These are phyloP conservation scores for Morbakka virulenta DNA, from an alignment of 30 jellyfish, hydroid and myxozoan genomes.

Conservation along the genomic window DNA sequence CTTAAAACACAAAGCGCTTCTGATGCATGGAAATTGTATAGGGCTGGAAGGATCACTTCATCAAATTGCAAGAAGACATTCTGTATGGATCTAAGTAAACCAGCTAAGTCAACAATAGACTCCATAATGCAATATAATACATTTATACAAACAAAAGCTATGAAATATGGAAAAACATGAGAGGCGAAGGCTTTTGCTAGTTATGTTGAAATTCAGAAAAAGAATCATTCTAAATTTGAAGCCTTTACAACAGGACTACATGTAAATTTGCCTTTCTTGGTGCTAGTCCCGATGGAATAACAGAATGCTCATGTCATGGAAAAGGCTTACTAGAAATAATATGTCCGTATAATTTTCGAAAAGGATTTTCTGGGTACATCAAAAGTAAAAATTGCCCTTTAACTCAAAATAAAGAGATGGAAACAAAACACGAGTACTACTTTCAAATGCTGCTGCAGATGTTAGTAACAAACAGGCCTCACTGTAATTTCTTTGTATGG, in stretches of 20 bases:
- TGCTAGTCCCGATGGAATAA: slow-evolving; percentile 68
- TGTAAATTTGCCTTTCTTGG: slow-evolving; percentile 35
- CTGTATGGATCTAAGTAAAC: not conserved
- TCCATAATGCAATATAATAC: not conserved
- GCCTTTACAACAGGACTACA: not conserved
- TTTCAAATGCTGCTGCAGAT: not conserved
- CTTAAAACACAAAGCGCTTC: not conserved
- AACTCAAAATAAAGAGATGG: not conserved
- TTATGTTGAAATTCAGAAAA: not conserved
- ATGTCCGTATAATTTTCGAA: slow-evolving; percentile 19
- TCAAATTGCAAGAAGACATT: not conserved
- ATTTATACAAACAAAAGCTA: not conserved
- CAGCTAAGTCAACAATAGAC: not conserved
- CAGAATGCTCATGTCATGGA: slow-evolving; percentile 44
- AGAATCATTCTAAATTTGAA: not conserved
- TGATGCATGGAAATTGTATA: not conserved
- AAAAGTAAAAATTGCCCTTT: not conserved
- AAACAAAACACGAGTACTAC: not conserved
- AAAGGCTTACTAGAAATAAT: slow-evolving; percentile 44
- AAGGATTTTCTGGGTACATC: no score
- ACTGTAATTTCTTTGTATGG: not conserved
- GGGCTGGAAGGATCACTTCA: slow-evolving; percentile 7
- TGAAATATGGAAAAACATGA: not conserved
- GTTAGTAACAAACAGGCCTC: not conserved
- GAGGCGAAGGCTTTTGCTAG: not conserved